Evolutionary conservation across 2,113 vertebrate genomes (phyloP), one percentile per base, ranked within the genome.

Genomic region (Anser cygnoides): DNA sequence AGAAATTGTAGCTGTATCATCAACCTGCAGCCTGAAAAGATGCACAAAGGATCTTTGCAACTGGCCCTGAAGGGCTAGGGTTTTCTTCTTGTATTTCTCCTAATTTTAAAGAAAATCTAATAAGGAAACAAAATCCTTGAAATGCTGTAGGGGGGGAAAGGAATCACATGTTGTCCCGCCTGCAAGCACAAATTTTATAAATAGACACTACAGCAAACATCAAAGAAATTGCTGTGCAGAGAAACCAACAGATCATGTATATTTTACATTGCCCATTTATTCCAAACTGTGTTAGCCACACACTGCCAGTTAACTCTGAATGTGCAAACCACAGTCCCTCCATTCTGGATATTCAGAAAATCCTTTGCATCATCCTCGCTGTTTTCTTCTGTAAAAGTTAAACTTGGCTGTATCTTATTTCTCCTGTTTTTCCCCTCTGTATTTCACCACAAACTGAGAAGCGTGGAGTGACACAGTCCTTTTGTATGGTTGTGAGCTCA

Each of bases 51-150:
- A 79, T 91, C 74, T 90, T 89, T 94, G 61, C 52, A 66, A 91
- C 72, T 88, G 82, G 81, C 68, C 73, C 67, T 2, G 3, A 95
- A 92, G 71, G 71, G 50, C 20, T 92, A 79, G 67, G 59, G 52
- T 80, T 81, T 57, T 57, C 28, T 57, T 58, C 93, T 50, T 66
- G 22, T 31, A 44, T 66, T 70, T 62, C 33, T 76, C 70, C 75
- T 92, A 74, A 82, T 92, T 93, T 90, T 84, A 92, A 97, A 94
- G 88, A 76, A 72, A 93, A 66, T 79, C 61, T 82, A 78, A 91
- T 84, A 90, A 93, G 87, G 88, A 97, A 97, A 97, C 66, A 82
- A 93, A 96, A 93, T 95, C 84, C 77, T 95, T 95, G 83, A 85
- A 90, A 82, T 83, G 46, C 86, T 97, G 84, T 15, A 57, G 84